Evolutionary conservation across 1,140 invertebrate genomes (phyloP), one percentile per base, ranked within the genome.

Genomic region (Cotesia typhae): DNA sequence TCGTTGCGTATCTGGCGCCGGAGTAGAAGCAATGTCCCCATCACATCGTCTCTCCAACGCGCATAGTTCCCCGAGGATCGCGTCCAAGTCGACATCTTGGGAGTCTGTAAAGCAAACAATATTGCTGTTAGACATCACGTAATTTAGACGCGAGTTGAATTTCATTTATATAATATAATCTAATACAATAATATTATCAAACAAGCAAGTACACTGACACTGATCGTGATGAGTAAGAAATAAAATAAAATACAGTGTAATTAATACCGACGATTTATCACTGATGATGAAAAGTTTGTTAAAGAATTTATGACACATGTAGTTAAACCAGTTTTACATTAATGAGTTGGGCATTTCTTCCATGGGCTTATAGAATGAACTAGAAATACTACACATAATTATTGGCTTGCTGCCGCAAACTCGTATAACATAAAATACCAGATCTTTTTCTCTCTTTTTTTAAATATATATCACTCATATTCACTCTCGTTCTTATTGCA

Each of bases 21-120:
- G 87, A 78, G 78, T 79, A 79, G 71, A 84, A 72, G 79, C 87
- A 76, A 91, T 90, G 82, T 91, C 90, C 74, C 89, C 88, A 76
- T 94, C 93, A 82, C 92, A 95, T 78, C 93, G 92, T 55, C 91
- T 91, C 82, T 95, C 95, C 66, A 98, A 89, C 41, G 96, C 95
- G 84, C 94, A 97, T 38, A 99, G 88, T 86, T 98, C 96, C 36
- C 95, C 96, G 35, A 99, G 89, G 78, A 98, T 98, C 57, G 96
- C 96, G 85, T 98, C 97, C 80, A 98, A 88, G 86, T 98, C 96
- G 36, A 96, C 94, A 88, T 98, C 96, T 84, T 96, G 95, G 14
- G 95, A 95, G 85, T 98, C 96, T 93, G 85, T 67, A 87, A 87
- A 75, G 74, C 75, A 71, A 55, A 65, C n/a, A 3, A 67, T 64